Conservation (phyloP, 2,797 vertebrate genomes). For the Microhierax caerulescens region DNA sequence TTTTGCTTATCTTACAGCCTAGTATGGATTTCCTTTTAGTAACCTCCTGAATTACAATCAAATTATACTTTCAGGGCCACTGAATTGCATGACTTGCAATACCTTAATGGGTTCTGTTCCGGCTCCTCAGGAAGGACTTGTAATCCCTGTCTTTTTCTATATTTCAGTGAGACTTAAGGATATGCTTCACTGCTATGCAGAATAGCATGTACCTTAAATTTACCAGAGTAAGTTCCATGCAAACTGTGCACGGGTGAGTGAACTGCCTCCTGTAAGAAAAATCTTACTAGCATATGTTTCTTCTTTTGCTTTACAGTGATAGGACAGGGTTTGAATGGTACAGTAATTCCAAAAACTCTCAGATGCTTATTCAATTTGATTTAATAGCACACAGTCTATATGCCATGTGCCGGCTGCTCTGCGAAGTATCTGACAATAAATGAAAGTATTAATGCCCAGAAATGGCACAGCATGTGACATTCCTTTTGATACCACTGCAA, state of each 20-base stretch:
- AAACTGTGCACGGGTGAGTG: background rate
- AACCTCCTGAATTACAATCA: constrained; percentile 57
- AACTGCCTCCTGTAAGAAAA: background rate
- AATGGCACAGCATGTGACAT: background rate
- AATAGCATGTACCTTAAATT: background rate
- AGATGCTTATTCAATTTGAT: background rate
- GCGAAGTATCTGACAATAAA: background rate
- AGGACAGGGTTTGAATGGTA: background rate
- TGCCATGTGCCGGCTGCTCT: background rate
- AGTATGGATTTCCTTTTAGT: constrained; percentile 60
- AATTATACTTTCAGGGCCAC: constrained; percentile 36
- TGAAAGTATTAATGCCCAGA: background rate
- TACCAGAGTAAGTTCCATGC: background rate
- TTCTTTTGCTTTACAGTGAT: background rate
- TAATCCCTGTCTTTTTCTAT: background rate
- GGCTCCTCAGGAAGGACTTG: background rate
- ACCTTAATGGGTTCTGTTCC: constrained; percentile 26
- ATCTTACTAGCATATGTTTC: background rate
- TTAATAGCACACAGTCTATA: background rate
- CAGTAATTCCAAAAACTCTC: background rate
- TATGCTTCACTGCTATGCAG: background rate
- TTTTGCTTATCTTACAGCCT: constrained; percentile 38
- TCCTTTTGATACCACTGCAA: background rate
- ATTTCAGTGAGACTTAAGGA: background rate
- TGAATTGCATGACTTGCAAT: constrained; percentile 40